phyloP scores from a whole-genome alignment of 2,113 vertebrate genomes.

The Leptobrachium leishanense region DNA sequence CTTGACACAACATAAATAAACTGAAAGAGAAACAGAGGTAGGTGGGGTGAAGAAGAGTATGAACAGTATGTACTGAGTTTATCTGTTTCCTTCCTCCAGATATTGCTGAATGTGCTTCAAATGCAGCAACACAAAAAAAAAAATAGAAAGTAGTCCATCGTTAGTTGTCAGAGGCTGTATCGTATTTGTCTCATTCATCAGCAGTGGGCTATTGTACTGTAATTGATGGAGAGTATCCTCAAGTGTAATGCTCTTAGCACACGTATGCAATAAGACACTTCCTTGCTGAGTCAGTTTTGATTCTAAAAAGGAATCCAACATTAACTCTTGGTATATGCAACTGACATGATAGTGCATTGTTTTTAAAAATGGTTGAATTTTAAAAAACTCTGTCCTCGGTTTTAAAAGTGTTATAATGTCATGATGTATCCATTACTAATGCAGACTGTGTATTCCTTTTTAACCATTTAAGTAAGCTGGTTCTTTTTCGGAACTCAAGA shows the following conservation, averaged over 20 bases:
- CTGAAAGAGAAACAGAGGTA: constrained; percentile 4
- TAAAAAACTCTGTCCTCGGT: too few relatives aligned
- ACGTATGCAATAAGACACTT: too few relatives aligned
- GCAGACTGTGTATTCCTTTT: too few relatives aligned
- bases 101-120: neutral
- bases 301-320: too few relatives aligned
- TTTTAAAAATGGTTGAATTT: too few relatives aligned
- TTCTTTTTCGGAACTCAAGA: too few relatives aligned
- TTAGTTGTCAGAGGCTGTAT: neutral
- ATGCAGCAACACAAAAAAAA: neutral
- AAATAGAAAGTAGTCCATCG: neutral
- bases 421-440: too few relatives aligned
- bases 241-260: neutral
- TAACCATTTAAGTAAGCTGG: too few relatives aligned
- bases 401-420: too few relatives aligned
- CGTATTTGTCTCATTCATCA: constrained; percentile 8
- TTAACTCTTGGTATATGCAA: too few relatives aligned
- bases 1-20: constrained; percentile 39
- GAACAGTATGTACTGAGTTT: constrained; percentile 4
- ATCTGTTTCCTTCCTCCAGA: neutral
- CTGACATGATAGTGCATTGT: too few relatives aligned
- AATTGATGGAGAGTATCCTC: neutral
- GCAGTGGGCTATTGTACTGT: neutral
- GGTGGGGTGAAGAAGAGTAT: neutral
- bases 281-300: too few relatives aligned